Conservation (phyloP, 2,113 vertebrate species). For the Tetraodon nigroviridis region DNA sequence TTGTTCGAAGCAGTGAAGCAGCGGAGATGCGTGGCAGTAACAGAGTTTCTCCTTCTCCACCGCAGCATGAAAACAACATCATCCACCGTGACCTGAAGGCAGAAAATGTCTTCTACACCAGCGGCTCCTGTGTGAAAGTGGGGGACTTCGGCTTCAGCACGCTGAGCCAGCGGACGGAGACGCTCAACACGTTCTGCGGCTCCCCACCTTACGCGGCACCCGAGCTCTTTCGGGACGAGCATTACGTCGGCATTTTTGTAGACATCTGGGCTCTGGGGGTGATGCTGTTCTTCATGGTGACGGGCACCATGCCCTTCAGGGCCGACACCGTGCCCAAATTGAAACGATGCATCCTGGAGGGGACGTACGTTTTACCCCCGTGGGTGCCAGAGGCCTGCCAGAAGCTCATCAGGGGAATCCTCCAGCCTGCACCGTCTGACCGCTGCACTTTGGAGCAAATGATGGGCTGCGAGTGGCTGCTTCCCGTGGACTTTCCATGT, state of each 20-base stretch:
- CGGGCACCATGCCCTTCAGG: constrained; percentile 89
- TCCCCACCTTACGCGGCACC: constrained; percentile 95
- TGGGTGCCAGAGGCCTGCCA: constrained; percentile 84
- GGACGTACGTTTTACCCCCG: constrained; percentile 77
- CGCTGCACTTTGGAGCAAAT: constrained; percentile 83
- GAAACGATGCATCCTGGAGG: constrained; percentile 91
- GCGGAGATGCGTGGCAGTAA: neutral
- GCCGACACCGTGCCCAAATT: constrained; percentile 94
- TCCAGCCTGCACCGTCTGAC: constrained; percentile 81
- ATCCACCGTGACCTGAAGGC: constrained; percentile 95
- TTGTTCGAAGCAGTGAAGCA: neutral
- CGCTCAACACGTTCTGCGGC: constrained; percentile 92
- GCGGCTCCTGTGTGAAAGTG: constrained; percentile 89
- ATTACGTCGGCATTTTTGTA: constrained; percentile 84
- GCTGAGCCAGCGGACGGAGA: constrained; percentile 83
- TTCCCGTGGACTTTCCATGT: constrained; percentile 80
- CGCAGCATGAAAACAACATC: constrained; percentile 91
- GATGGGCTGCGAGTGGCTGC: constrained; percentile 89
- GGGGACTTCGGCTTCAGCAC: constrained; percentile 99
- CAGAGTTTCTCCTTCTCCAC: constrained; percentile 29
- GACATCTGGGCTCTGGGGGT: constrained; percentile 96
- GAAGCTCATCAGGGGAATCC: constrained; percentile 82
- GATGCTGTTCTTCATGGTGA: constrained; percentile 91
- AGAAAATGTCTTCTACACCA: constrained; percentile 92
- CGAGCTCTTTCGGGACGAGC: constrained; percentile 90